A percentile compares a stretch with the other conserved stretches of the same genome.
phyloP scores from a whole-genome alignment of 2,797 vertebrate genomes.

The Pangasius macronema region DNA sequence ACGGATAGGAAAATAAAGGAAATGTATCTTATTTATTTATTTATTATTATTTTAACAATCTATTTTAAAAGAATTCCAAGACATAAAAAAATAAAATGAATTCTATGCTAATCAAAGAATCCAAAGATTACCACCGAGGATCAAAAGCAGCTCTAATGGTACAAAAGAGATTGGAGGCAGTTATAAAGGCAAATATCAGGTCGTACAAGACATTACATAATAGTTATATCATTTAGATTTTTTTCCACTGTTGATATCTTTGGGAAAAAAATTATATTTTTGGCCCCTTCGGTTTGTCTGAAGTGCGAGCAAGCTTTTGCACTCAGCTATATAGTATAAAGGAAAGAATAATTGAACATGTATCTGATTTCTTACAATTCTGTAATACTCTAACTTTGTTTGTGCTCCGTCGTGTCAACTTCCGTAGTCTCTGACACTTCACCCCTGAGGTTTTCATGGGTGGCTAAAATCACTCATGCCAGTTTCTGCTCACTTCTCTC shows the following conservation, averaged over 20 bases:
- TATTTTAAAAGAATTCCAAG: neutral
- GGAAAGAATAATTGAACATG: neutral
- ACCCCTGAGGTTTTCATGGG: slow-evolving; percentile 30
- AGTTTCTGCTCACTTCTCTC: slow-evolving; percentile 40
- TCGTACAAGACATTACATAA: neutral
- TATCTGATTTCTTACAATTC: no score
- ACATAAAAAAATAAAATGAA: neutral
- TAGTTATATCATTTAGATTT: no score
- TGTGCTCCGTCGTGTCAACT: no score
- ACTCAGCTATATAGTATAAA: neutral
- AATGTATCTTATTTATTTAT: neutral
- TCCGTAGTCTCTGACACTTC: no score
- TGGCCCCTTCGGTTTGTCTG: no score
- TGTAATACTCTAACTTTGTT: no score
- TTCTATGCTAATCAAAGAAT: neutral
- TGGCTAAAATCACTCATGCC: slow-evolving; percentile 38
- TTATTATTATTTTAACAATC: neutral
- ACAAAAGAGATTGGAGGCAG: neutral
- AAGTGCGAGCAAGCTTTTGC: neutral
- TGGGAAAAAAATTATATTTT: neutral
- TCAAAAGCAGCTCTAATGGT: neutral
- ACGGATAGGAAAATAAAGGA: neutral
- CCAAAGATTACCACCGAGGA: neutral
- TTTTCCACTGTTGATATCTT: neutral
- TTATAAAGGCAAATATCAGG: neutral